Base-by-base conservation (phyloP, 2,888 invertebrate genomes). In the Synergus itoensis region DNA sequence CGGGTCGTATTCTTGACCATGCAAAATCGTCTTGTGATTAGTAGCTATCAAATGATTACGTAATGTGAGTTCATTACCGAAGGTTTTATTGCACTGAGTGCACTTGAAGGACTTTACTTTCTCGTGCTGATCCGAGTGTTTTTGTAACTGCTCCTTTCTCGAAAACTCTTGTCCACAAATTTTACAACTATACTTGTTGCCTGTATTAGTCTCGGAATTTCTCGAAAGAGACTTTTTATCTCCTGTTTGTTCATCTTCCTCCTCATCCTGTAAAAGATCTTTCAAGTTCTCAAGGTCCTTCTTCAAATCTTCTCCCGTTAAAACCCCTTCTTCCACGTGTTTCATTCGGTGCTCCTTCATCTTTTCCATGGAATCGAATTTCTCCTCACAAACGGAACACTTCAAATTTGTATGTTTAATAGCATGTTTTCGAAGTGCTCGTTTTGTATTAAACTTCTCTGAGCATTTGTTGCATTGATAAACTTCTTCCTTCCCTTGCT, bases 21-120 rank as follows among this genome's bases (percentile, higher is more conserved):
- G 87, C 1, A 92, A 57, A 0, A 88, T 86, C 0, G 92, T 92
- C 60, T 89, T 91, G 77, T 92, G 92, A 86, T 87, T 90, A 0
- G 91, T 92, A 4, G 91, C 91, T 79, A 92, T 89, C n/a, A 92
- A 63, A 84, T 92, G 92, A 85, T 92, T 92, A n/a, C 91, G 85
- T 45, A 92, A 81, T 1, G 90, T 92, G 9, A 92, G 83, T 43
- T 92, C 92, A 53, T 91, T 92, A 1, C 88, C 88, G 79, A 92
- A 92, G 0, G 79, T 84, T 79, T 92, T 92, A 67, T 85, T 87
- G 48, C 92, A 92, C 16, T 92, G 87, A 0, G 90, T 91, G 69
- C 92, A 92, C 53, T 88, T 89, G 79, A 87, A 91, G 0, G 85
- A 78, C 78, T 89, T 90, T 53, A 78, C 82, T 86, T 76, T 84